phyloP scores from a whole-genome alignment of 2,888 invertebrate genomes.

The Ferrisia virgata region DNA sequence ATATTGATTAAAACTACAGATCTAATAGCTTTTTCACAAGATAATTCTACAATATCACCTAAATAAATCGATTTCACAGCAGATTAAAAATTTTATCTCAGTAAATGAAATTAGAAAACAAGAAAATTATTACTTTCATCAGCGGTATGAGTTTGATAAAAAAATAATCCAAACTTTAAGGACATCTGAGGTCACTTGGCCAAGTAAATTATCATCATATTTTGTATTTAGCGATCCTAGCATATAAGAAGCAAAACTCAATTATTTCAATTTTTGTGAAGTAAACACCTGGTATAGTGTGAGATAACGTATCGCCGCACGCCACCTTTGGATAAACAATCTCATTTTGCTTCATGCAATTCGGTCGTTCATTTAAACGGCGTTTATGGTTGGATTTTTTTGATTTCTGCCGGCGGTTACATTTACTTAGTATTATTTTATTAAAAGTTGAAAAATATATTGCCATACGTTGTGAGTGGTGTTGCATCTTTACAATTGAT shows the following conservation, averaged over 20 bases:
- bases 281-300: not conserved
- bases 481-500: not conserved
- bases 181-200: not conserved
- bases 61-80: not conserved
- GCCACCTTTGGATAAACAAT: not conserved
- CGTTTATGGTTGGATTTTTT: not conserved
- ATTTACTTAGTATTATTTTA: not conserved
- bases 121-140: too few relatives aligned
- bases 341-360: not conserved
- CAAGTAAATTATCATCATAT: not conserved
- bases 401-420: not conserved
- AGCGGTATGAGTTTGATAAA: too few relatives aligned
- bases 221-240: not conserved
- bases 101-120: too few relatives aligned
- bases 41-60: not conserved
- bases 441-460: not conserved
- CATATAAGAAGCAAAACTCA: not conserved
- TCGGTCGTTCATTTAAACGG: not conserved
- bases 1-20: not conserved
- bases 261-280: not conserved
- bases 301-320: not conserved
- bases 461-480: not conserved
- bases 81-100: not conserved
- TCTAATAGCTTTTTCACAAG: not conserved
- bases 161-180: not conserved